A percentile compares a stretch with the other conserved stretches of the same genome.
Conservation (phyloP, 2,113 vertebrate species). For the Poecile atricapillus region DNA sequence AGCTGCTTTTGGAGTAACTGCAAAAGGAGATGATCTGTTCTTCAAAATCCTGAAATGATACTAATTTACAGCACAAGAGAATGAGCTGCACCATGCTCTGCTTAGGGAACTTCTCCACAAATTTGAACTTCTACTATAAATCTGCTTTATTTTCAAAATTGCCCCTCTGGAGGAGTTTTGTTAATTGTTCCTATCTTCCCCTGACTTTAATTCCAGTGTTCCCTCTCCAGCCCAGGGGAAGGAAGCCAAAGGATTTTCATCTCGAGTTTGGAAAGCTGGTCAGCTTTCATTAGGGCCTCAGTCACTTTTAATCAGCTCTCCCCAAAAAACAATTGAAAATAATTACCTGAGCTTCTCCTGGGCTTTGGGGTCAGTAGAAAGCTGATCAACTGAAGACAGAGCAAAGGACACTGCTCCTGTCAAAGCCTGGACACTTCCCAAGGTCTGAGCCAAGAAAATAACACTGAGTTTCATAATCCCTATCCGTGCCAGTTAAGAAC, state of each 20-base stretch:
- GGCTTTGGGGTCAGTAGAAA: background rate
- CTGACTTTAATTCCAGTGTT: background rate
- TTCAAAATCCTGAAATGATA: background rate
- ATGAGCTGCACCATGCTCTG: background rate
- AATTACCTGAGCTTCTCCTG: constrained; percentile 22
- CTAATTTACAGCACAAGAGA: background rate
- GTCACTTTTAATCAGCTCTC: constrained; percentile 20
- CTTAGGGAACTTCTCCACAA: background rate
- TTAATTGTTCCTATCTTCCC: background rate
- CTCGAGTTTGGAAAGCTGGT: background rate
- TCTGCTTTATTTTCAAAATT: background rate
- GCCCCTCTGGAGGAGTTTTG: background rate
- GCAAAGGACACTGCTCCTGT: background rate
- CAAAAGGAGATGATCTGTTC: background rate
- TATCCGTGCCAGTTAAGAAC: background rate
- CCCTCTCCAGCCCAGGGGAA: background rate
- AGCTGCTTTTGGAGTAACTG: background rate
- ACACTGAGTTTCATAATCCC: background rate
- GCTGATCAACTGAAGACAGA: background rate
- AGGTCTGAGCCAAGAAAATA: background rate
- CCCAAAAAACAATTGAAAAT: background rate
- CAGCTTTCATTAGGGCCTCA: constrained; percentile 9
- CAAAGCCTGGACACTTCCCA: background rate
- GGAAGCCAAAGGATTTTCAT: background rate
- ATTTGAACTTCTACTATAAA: background rate